Conservation (phyloP, 2,888 invertebrate species). For the Caenorhabditis drosophilae region DNA sequence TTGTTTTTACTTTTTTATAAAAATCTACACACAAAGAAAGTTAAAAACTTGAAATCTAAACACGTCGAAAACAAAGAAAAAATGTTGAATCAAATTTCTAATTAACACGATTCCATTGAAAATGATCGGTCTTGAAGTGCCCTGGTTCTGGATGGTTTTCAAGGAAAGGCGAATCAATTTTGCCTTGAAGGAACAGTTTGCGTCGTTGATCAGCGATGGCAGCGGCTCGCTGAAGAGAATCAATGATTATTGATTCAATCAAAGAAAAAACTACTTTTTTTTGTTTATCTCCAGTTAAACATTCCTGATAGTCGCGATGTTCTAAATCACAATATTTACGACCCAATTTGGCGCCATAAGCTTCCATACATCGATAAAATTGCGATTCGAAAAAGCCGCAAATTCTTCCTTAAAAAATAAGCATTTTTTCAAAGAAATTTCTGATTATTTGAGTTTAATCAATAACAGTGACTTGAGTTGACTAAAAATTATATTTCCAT, state of each 20-base stretch:
- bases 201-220: conserved; percentile 62
- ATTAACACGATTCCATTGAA: conserved; percentile 55
- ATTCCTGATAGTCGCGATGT: conserved; percentile 66
- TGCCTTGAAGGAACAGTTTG: conserved; percentile 62
- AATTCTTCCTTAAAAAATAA: conserved; percentile 11
- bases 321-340: conserved; percentile 68
- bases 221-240: conserved; percentile 34
- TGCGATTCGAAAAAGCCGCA: conserved; percentile 68
- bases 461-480: too few species aligned
- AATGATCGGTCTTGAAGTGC: conserved; percentile 61
- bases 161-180: conserved; percentile 51
- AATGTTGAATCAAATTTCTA: conserved; percentile 4
- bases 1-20: neutral
- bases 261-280: conserved; percentile 35
- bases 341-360: conserved; percentile 65
- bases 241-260: neutral
- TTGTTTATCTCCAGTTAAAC: conserved; percentile 62
- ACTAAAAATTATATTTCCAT: neutral
- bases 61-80: neutral
- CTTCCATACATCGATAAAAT: conserved; percentile 66
- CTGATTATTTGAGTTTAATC: neutral
- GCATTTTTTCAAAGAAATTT: neutral
- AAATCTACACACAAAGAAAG: neutral
- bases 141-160: conserved; percentile 61
- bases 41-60: neutral